Base-by-base conservation (phyloP, 2,888 invertebrate species). In the Julus scandinavius region DNA sequence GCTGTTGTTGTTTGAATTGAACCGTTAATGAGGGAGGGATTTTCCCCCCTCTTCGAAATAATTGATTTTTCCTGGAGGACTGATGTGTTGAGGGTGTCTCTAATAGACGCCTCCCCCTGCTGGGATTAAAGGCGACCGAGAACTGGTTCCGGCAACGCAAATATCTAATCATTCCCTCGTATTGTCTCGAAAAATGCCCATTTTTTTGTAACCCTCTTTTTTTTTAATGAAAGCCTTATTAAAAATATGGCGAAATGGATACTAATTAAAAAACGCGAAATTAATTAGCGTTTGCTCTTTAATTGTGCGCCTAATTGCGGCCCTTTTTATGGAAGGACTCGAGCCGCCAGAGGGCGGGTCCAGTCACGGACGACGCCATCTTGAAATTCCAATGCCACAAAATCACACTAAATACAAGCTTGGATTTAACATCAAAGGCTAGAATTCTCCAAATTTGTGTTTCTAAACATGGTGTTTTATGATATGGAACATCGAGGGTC, bases 171-270 rank as follows among this genome's bases (percentile, higher is more conserved):
- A 54, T 54, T 54, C 58, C 6, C 17, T n/a, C n/a, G 20, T 11
- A 72, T 20, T 72, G 63, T 72, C 63, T 72, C 20, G 20, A 20
- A 72, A 72, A 72, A 72, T 5, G n/a, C 17, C 11, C 45, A 45
- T 45, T 45, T 45, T 45, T 45, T 45, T 29, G 29, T 29, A 29
- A 29, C 29, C 29, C 29, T 29, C 15, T 58, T 58, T 29, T 20
- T 20, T 6, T 72, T 72, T 72, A 0, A 29, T 1, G 4, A 20
- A 29, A 72, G 5, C 20, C 63, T 72, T n/a, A 63, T 63, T 72
- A 29, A 72, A 72, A 72, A 72, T 72, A 72, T 72, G 63, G 63
- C 63, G 63, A 72, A 72, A 72, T 72, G 20, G 63, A 72, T 29
- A 72, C 63, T 72, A 72, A 72, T 72, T 72, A 72, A 72, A 72